phyloP scores from a whole-genome alignment of 2,888 invertebrate species.

The Limnephilus lunatus region DNA sequence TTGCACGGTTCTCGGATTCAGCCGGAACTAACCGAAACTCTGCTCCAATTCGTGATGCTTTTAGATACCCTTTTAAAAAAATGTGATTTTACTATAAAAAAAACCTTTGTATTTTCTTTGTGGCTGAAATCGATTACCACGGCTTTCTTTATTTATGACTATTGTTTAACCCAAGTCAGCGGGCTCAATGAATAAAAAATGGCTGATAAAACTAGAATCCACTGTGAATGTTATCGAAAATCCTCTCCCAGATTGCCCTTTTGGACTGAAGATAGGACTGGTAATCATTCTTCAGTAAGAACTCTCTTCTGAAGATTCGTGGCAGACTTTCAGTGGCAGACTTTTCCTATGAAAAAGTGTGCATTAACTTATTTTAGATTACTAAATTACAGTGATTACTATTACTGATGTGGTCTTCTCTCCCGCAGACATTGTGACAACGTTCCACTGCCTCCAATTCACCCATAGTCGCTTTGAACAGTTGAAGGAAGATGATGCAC shows the following conservation, averaged over 20 bases:
- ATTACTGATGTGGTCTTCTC: too few relatives aligned
- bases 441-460: background rate
- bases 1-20: background rate
- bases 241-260: background rate
- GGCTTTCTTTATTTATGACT: background rate
- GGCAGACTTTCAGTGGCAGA: background rate
- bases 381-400: background rate
- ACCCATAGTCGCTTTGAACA: background rate
- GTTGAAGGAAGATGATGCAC: background rate
- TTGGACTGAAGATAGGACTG: background rate
- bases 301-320: background rate
- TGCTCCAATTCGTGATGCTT: background rate
- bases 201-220: background rate
- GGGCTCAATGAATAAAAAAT: too few relatives aligned
- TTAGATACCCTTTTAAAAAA: background rate
- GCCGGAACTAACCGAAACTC: background rate
- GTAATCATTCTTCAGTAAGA: background rate
- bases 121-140: background rate
- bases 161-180: too few relatives aligned
- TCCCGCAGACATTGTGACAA: background rate
- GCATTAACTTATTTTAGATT: background rate
- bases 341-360: background rate
- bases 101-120: background rate
- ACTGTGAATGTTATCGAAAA: background rate
- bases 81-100: background rate